Evolutionary conservation across 1,140 invertebrate species (phyloP), one percentile per base, ranked within the genome.

Genomic region (Neodiprion virginianus): DNA sequence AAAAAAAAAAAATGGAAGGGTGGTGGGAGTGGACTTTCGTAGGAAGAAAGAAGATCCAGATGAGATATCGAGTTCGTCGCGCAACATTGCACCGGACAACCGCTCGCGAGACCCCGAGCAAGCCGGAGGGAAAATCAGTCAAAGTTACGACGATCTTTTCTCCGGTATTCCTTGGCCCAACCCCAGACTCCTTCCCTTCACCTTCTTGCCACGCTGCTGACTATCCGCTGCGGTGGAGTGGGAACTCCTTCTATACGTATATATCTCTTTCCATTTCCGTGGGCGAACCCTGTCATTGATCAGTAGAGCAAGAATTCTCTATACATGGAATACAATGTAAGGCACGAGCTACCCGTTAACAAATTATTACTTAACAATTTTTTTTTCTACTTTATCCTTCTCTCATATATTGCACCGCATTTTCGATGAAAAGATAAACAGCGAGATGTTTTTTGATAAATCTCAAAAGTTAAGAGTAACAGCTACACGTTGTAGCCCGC

Each of bases 11-110:
- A 40, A 40, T 21, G 17, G 17, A 40, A 3, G 28, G 28, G n/a
- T 12, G 53, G 4, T 5, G n/a, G 53, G 53, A 8, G 8, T 5
- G n/a, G 53, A 61, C 5, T 14, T 8, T 12, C 53, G n/a, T 17
- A 61, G 8, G 11, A 61, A 61, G 53, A 61, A 61, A 61, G 53
- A 14, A 61, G 53, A 61, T 17, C 53, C 11, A 12, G 53, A 61
- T 61, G 53, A 61, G 53, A 61, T 61, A 61, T 61, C 53, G 53
- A 61, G n/a, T 61, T 61, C 53, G 53, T 61, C 53, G 53, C 53
- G 53, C 53, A 61, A 61, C 53, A 61, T 61, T 61, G 53, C 53
- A 61, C 53, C 53, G 53, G 53, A 61, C 53, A 61, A 61, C 53
- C 53, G 53, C 53, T 2, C 28, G 53, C 53, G 53, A 61, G 53